These are phyloP conservation scores for Drosophila sproati DNA, from an alignment of 1,140 invertebrate species.

Conservation along the genomic window DNA sequence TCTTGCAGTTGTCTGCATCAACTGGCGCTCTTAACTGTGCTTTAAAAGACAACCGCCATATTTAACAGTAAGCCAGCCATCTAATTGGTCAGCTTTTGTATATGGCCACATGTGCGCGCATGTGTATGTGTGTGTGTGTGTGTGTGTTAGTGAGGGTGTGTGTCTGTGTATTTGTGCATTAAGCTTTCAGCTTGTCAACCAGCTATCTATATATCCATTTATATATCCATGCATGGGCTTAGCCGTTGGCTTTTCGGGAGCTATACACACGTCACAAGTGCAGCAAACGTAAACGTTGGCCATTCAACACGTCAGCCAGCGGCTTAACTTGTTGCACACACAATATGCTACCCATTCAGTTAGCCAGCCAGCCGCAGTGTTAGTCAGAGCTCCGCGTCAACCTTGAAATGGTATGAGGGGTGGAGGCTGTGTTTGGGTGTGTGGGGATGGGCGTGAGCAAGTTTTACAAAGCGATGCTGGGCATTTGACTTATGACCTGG, in stretches of 20 bases:
- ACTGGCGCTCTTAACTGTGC: slow-evolving; percentile 33
- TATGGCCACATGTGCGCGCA: neutral
- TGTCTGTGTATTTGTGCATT: neutral
- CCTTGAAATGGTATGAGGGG: neutral
- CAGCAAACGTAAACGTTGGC: slow-evolving; percentile 50
- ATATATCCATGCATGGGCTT: slow-evolving; percentile 46
- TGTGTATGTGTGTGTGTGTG: neutral
- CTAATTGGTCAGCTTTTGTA: slow-evolving; percentile 52
- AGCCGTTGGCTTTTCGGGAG: slow-evolving; percentile 36
- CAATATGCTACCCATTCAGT: neutral
- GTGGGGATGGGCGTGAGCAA: neutral
- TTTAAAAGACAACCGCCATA: slow-evolving; percentile 36
- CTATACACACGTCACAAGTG: slow-evolving; percentile 53
- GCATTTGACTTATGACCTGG: slow-evolving; percentile 33
- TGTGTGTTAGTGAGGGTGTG: neutral
- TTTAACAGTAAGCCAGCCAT: slow-evolving; percentile 41
- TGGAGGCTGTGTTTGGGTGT: neutral
- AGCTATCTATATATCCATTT: slow-evolving; percentile 14
- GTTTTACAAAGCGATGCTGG: slow-evolving; percentile 4
- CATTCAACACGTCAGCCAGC: slow-evolving; percentile 60
- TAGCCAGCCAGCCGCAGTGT: slow-evolving; percentile 9
- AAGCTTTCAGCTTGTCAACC: slow-evolving; percentile 22
- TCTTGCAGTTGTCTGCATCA: slow-evolving; percentile 8
- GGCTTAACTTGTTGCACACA: slow-evolving; percentile 70
- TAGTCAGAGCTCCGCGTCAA: neutral